Base-by-base conservation (phyloP, 2,797 vertebrate genomes). In the Graptemys geographica region DNA sequence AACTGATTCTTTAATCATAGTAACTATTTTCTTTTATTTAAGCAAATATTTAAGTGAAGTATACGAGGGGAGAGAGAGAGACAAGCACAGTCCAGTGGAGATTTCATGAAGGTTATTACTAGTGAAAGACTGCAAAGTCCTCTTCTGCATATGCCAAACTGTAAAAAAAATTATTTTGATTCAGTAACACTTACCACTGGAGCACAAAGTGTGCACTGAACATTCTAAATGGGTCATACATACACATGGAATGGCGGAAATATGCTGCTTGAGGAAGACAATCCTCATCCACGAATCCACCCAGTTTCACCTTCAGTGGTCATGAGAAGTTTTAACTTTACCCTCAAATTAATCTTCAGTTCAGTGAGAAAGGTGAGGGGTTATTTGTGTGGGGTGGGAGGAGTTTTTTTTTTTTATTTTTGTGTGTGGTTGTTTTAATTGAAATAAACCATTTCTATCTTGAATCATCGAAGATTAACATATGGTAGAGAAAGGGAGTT, bases 21-120 rank as follows among this genome's bases (percentile, higher is more conserved):
- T 89, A 94, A 93, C 59, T 95, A 84, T 95, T 96, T 93, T 91
- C 79, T 84, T 55, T 56, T 83, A 89, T 81, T 9, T 31, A 89
- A 92, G 69, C 76, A 91, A 95, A 95, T 87, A 93, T 81, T 95
- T 90, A 91, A 96, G 93, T 86, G 94, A 89, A 82, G 19, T 84
- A 51, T 82, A 79, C 15, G 25, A 86, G 80, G 47, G 86, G 85
- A 94, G 83, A 90, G 3, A 57, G 37, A 41, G n/a, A 94, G 31
- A 72, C 27, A 81, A 33, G 53, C 62, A 79, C 19, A 57, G 80
- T 59, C 65, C 37, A 93, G 41, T 25, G 25, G 41, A 84, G 80
- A 37, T 85, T 59, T 44, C 2, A 3, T 31, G 4, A 83, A 15
- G 44, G 88, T 79, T 72, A 72, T 37, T 82, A 57, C 27, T 89